Percentiles rank a stretch among this genome's conserved stretches.
Conservation (phyloP, 2,888 invertebrate genomes). For the Phyto melanocephala region DNA sequence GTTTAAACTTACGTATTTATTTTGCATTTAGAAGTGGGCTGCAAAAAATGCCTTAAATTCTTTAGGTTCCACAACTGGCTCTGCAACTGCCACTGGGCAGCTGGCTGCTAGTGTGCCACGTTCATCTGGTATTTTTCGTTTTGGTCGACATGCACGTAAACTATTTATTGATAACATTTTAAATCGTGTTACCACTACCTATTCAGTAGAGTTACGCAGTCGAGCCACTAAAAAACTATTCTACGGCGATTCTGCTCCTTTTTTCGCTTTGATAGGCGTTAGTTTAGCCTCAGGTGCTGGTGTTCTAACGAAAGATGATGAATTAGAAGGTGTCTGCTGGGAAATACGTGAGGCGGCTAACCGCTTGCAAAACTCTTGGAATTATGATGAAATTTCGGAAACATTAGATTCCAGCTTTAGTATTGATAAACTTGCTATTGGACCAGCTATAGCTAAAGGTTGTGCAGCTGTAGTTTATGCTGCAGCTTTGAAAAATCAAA, state of each 20-base stretch:
- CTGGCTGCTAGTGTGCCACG: slow-evolving; percentile 64
- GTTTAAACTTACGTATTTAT: neutral
- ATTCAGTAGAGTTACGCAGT: slow-evolving; percentile 83
- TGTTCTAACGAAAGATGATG: slow-evolving; percentile 87
- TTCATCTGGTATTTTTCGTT: slow-evolving; percentile 79
- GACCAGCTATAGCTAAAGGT: slow-evolving; percentile 87
- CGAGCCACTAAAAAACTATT: slow-evolving; percentile 83
- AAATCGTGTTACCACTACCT: slow-evolving; percentile 84
- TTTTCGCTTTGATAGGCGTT: slow-evolving; percentile 86
- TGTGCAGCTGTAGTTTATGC: slow-evolving; percentile 90
- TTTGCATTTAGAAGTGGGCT: slow-evolving; percentile 35
- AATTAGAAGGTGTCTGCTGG: slow-evolving; percentile 87
- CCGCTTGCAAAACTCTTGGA: slow-evolving; percentile 75
- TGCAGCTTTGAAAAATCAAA: slow-evolving; percentile 80
- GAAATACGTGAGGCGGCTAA: slow-evolving; percentile 83
- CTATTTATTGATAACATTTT: slow-evolving; percentile 85
- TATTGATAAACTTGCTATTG: slow-evolving; percentile 83
- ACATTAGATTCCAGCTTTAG: slow-evolving; percentile 79
- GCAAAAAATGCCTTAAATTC: slow-evolving; percentile 52
- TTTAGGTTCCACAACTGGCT: slow-evolving; percentile 37
- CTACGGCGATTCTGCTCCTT: slow-evolving; percentile 85
- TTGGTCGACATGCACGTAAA: slow-evolving; percentile 83
- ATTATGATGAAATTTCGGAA: slow-evolving; percentile 73
- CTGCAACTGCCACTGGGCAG: slow-evolving; percentile 43
- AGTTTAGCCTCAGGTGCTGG: slow-evolving; percentile 87